These are phyloP conservation scores for Psophia crepitans DNA, from an alignment of 2,113 vertebrate genomes.

Conservation along the genomic window DNA sequence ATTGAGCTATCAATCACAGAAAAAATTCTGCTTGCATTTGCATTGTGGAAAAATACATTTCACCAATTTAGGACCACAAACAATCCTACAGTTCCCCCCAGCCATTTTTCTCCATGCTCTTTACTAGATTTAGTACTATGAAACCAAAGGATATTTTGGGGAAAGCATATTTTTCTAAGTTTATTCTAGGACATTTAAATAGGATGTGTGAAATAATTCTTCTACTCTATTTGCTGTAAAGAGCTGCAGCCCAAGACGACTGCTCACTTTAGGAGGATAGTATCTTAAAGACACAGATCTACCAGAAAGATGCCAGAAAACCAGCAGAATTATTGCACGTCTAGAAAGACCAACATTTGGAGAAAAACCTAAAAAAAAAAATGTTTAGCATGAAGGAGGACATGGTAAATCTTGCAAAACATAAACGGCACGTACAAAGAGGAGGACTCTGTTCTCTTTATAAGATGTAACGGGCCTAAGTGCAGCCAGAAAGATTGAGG, in stretches of 20 bases:
- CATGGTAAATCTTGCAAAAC: not conserved
- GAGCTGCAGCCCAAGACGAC: not conserved
- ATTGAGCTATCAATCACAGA: not conserved
- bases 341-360: not conserved
- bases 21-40: not conserved
- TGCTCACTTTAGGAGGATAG: not conserved
- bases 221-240: not conserved
- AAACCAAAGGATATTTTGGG: not conserved
- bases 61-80: not conserved
- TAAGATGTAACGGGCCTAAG: not conserved
- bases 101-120: not conserved
- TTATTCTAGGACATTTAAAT: not conserved
- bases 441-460: not conserved
- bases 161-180: not conserved
- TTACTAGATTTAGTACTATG: not conserved
- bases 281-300: not conserved
- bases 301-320: not conserved
- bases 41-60: not conserved
- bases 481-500: not conserved
- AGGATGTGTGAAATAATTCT: conserved; percentile 5
- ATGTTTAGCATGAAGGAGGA: not conserved
- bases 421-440: not conserved
- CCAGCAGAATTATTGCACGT: not conserved
- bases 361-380: not conserved
- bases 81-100: not conserved